Base-by-base conservation (phyloP, 2,888 invertebrate genomes). In the Cerceris rybyensis region DNA sequence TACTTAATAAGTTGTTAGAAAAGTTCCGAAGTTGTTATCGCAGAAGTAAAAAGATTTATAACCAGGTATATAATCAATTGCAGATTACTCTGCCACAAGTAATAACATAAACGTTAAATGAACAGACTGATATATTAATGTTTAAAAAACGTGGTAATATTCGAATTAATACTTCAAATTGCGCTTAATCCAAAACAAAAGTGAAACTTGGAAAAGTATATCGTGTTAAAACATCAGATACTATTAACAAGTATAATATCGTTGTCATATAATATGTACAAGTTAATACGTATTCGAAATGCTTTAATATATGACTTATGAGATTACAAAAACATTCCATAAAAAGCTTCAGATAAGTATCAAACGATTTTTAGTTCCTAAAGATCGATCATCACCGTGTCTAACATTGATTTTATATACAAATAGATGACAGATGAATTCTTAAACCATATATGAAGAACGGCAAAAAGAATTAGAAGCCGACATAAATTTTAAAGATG, bases 401-500 rank as follows among this genome's bases (percentile, higher is more conserved):
- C 82, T 63, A 46, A 81, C 50, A 60, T 68, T 43, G 59, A 74
- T 82, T 85, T 70, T 75, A 70, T 28, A 28, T 28, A 28, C 28
- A 4, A 67, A 75, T 41, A 63, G 68, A 69, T 41, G 52, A 58
- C 70, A 17, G 50, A 75, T 43, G 68, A 73, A 66, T 69, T 61
- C 71, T 68, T 80, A 78, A 66, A 75, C 52, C 68, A 76, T 59
- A 43, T 42, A 73, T 43, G 65, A 76, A 73, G 58, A 72, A 58
- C 43, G 77, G 69, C 73, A 14, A 54, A 66, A 75, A 46, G 54
- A 59, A 67, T 28, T 67, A 78, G 55, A 59, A 75, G 61, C 67
- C 67, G 64, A 73, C 41, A 60, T 64, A 84, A 85, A 84, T 90
- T 88, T 89, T 88, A 87, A 88, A 78, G 70, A 85, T 83, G 83